These are phyloP conservation scores for Penaeus monodon DNA, from an alignment of 2,888 invertebrate species.

Conservation along the genomic window DNA sequence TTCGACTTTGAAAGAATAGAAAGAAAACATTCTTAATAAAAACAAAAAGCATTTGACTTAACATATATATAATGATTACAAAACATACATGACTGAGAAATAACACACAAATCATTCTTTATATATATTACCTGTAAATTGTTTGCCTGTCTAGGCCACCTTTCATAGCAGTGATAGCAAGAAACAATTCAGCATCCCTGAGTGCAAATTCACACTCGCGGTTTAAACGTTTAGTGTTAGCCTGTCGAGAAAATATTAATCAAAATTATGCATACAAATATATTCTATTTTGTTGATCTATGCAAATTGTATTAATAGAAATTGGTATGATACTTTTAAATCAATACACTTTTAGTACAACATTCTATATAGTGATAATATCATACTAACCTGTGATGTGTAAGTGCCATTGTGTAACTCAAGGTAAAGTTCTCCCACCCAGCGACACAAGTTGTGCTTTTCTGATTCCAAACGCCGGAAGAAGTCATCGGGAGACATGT, in stretches of 20 bases:
- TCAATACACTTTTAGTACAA: neutral
- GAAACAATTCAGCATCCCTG: slow-evolving; percentile 70
- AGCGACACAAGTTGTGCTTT: slow-evolving; percentile 70
- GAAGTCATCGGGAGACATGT: slow-evolving; percentile 68
- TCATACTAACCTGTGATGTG: slow-evolving; percentile 71
- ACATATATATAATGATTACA: neutral
- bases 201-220: slow-evolving; percentile 70
- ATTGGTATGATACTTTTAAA: neutral
- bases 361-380: neutral
- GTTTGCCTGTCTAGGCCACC: slow-evolving; percentile 1
- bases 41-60: too few relatives aligned
- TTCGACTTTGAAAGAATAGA: too few relatives aligned
- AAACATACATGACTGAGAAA: neutral
- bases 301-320: too few relatives aligned
- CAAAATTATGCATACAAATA: neutral
- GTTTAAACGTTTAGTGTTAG: slow-evolving; percentile 69
- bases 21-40: too few relatives aligned
- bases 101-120: neutral
- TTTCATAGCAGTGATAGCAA: slow-evolving; percentile 62
- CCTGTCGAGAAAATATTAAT: slow-evolving; percentile 55
- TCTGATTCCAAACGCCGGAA: slow-evolving; percentile 68
- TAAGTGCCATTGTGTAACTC: slow-evolving; percentile 74
- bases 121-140: slow-evolving; percentile 7
- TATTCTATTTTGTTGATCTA: too few relatives aligned
- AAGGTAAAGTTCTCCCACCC: slow-evolving; percentile 73